Evolutionary conservation across 2,888 invertebrate genomes (phyloP), one percentile per base, ranked within the genome.

Genomic region (Drosophila cognata): DNA sequence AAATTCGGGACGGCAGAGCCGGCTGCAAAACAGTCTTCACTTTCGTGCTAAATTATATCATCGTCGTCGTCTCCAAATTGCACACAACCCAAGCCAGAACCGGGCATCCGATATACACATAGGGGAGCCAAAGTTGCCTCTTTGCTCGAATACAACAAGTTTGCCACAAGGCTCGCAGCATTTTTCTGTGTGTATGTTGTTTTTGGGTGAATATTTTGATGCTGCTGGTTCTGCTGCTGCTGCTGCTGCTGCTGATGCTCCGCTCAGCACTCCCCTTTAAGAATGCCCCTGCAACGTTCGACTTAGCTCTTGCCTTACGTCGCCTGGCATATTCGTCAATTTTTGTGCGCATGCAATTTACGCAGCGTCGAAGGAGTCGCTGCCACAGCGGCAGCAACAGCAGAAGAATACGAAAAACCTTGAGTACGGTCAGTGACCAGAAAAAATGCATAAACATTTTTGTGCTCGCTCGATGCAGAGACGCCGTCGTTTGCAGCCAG

Each of bases 341-440:
- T 88, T 90, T 90, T 89, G 88, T 90, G 88, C 88, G 90, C 89
- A 87, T 87, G 86, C 86, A 89, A 87, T 90, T 89, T 90, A 90
- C 90, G 89, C 90, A 90, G 89, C 88, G 79, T 75, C 68, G 89
- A 71, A 74, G 78, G 61, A 84, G 81, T 58, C 46, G 70, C 74
- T 55, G 86, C 68, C 64, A 46, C 46, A 46, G 16, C 16, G 46
- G 55, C 82, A 36, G 43, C 63, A 11, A 55, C 61, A 69, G 69
- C 74, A 73, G 82, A 82, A 91, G 86, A 91, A 91, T 89, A 89
- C 92, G 82, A 89, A 92, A 91, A 92, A 92, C 91, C 91, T 91
- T 91, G 91, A 92, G 92, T 91, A 91, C 91, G 91, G 92, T 91
- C 92, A 91, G 91, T 92, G 91, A 92, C 91, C 91, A 91, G 78